Evolutionary conservation across 2,888 invertebrate species (phyloP).

Genomic region (Cheilosia soror): DNA sequence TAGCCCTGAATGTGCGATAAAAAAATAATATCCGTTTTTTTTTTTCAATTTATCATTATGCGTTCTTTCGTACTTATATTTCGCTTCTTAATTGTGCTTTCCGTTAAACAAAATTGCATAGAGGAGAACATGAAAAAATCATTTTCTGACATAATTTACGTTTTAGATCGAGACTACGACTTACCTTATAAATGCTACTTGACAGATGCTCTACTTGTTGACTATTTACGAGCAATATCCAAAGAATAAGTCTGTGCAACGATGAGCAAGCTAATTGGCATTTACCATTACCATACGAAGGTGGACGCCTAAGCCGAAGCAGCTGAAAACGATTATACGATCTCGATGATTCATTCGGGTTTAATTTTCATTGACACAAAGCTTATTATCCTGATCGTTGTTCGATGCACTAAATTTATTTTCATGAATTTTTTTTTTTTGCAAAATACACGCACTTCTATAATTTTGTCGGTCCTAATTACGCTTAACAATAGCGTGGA

Average conservation of each 20-base stretch:
- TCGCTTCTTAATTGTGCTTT: background rate
- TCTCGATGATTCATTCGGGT: slow-evolving; percentile 63
- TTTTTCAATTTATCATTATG: background rate
- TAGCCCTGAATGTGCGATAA: background rate
- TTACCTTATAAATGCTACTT: slow-evolving; percentile 29
- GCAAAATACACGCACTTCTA: slow-evolving; percentile 15
- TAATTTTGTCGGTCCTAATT: slow-evolving; percentile 2
- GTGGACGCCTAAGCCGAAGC: slow-evolving; percentile 36
- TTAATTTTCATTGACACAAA: slow-evolving; percentile 47
- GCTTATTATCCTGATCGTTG: slow-evolving; percentile 20
- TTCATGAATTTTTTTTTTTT: background rate
- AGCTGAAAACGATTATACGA: slow-evolving; percentile 53
- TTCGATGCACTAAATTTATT: background rate
- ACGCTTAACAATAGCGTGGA: background rate
- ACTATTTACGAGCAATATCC: slow-evolving; percentile 38
- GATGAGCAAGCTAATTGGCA: slow-evolving; percentile 72
- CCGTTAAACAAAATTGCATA: background rate
- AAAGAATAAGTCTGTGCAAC: slow-evolving; percentile 11
- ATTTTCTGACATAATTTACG: slow-evolving; percentile 15
- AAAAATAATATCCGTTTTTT: background rate
- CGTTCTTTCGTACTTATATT: background rate
- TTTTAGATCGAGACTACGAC: slow-evolving; percentile 15
- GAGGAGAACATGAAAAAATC: background rate
- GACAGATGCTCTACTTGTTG: slow-evolving; percentile 18
- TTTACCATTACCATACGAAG: slow-evolving; percentile 43